Base-by-base conservation (phyloP, 2,113 vertebrate species). In the Bolborhynchus lineola region DNA sequence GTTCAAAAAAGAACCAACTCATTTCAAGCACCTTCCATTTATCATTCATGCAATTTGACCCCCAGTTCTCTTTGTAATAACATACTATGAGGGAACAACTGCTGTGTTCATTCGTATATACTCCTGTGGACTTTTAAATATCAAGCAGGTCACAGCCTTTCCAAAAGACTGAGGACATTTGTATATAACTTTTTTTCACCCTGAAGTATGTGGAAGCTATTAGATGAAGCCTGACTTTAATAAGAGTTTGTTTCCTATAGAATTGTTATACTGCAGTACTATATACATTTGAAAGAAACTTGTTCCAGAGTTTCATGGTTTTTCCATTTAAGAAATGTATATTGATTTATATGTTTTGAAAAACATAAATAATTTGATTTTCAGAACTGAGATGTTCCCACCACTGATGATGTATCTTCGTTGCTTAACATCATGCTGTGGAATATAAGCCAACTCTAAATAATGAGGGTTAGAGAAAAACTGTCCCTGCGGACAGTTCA, bases 11-110 rank as follows among this genome's bases (percentile, higher is more conserved):
- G 97, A 98, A 98, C 98, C 98, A 98, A 98, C 98, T 98, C 98
- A 98, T 98, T 98, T 98, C 97, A 98, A 98, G 98, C 97, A 97
- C 98, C 98, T 98, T 98, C 98, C 98, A 98, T 99, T 99, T 98
- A 99, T 99, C 99, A 98, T 98, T 98, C 96, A 97, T 98, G 98
- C 98, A 98, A 98, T 98, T 98, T 99, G 99, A 99, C 98, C 98
- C 97, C 98, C 97, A 97, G 98, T 98, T 99, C 98, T 97, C 98
- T 99, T 98, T 99, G 98, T 98, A 99, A 99, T 98, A 99, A 99
- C 98, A 99, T 97, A 98, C 97, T 98, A 98, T 96, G 96, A 97
- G 96, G 98, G 98, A 98, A 99, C 98, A 97, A 98, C 99, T 98
- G 99, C 98, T 99, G 99, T 96, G 98, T 98, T 98, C 98, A 97